Evolutionary conservation across 2,888 invertebrate genomes (phyloP).

Genomic region (Carcina quercana): DNA sequence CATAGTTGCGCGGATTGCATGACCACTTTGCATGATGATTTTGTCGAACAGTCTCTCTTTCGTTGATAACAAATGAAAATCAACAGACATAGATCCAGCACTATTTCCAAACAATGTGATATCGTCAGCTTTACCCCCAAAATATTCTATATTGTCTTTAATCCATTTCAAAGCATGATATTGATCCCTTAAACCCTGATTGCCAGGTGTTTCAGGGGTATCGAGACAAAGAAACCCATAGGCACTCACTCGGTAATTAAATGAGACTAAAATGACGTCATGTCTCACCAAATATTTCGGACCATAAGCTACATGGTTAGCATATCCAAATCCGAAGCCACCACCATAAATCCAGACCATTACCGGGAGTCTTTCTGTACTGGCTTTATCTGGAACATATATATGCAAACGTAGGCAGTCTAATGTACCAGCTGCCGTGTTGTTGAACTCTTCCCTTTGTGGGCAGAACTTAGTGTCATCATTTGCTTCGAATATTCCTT

Average conservation of each 20-base stretch:
- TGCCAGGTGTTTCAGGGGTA: constrained; percentile 41
- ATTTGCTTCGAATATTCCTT: constrained; percentile 19
- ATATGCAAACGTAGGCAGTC: constrained; percentile 77
- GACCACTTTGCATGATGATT: constrained; percentile 23
- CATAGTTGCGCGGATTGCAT: constrained; percentile 9
- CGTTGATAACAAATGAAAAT: constrained; percentile 31
- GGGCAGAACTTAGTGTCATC: constrained; percentile 16
- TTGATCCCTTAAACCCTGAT: constrained; percentile 46
- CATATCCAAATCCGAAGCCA: constrained; percentile 28
- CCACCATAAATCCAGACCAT: constrained; percentile 46
- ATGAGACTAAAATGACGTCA: constrained; percentile 29
- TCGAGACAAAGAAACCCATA: constrained; percentile 50
- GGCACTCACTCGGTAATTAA: constrained; percentile 39
- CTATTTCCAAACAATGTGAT: constrained; percentile 41
- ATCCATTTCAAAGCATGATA: constrained; percentile 37
- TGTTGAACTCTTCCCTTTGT: not conserved
- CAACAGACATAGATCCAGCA: constrained; percentile 36
- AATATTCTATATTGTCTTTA: constrained; percentile 35
- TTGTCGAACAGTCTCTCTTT: constrained; percentile 27
- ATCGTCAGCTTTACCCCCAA: constrained; percentile 37
- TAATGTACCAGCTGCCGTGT: constrained; percentile 37
- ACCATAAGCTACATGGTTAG: constrained; percentile 21
- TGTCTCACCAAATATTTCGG: constrained; percentile 34
- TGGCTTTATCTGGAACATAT: constrained; percentile 60
- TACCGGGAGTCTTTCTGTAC: constrained; percentile 30